A percentile compares a stretch with the other conserved stretches of the same genome.
These are phyloP conservation scores for Onychostoma macrolepis DNA, from an alignment of 2,113 vertebrate species.

Conservation along the genomic window DNA sequence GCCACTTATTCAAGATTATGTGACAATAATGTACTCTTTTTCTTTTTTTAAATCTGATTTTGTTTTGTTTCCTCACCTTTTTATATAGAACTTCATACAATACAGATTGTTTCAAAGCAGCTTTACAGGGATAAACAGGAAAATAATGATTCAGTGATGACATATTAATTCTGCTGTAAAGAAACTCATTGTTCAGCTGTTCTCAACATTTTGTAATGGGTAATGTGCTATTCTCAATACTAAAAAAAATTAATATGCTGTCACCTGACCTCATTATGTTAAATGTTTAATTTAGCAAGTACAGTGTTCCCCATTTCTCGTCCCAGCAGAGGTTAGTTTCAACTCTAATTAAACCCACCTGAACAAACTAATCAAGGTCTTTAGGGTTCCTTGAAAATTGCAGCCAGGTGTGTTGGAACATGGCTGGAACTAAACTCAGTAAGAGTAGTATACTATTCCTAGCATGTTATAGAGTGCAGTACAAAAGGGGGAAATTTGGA, in stretches of 20 bases:
- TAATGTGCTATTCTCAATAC: background rate
- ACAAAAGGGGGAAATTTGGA: conserved; percentile 28
- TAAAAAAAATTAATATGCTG: background rate
- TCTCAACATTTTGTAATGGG: background rate
- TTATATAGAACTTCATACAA: background rate
- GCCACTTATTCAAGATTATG: background rate
- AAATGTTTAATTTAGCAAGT: background rate
- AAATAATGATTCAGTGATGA: background rate
- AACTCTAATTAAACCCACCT: background rate
- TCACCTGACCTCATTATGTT: background rate
- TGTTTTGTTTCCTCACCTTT: background rate
- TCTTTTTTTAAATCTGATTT: no score
- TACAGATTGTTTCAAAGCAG: background rate
- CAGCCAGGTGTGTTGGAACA: background rate
- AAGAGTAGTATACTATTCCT: background rate
- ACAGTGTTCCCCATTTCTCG: background rate
- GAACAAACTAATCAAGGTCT: conserved; percentile 2
- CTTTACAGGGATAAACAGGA: background rate
- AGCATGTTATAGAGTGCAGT: background rate
- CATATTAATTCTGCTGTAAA: background rate
- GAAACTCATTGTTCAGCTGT: background rate
- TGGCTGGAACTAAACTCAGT: background rate
- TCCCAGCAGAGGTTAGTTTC: background rate
- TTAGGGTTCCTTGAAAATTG: background rate
- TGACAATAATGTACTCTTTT: background rate